Evolutionary conservation across 2,888 invertebrate genomes (phyloP).

Genomic region (Lochmaea capreae): DNA sequence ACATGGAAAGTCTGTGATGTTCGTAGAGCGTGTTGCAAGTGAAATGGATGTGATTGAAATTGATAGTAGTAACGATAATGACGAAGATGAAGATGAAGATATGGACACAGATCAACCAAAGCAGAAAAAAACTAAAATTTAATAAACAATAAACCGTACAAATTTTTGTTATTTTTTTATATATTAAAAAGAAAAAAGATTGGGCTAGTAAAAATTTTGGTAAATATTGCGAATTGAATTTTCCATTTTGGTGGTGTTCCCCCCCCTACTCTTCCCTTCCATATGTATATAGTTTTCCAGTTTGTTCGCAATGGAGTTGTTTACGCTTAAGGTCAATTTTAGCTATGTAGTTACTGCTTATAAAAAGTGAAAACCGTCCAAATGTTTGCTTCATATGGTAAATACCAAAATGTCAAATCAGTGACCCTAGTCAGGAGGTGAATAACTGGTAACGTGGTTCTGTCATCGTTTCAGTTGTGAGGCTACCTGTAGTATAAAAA

Average conservation of each 20-base stretch:
- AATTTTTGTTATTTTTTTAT: background rate
- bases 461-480: no score
- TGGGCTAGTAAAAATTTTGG: background rate
- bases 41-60: conserved; percentile 48
- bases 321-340: no score
- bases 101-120: conserved; percentile 60
- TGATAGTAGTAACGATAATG: conserved; percentile 1
- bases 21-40: conserved; percentile 63
- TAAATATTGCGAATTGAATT: background rate
- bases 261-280: no score
- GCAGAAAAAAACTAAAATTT: conserved; percentile 47
- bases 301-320: no score
- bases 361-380: no score
- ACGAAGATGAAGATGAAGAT: conserved; percentile 9
- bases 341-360: no score
- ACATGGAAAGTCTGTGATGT: conserved; percentile 68
- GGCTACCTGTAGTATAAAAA: no score
- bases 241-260: background rate
- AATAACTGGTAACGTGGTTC: no score
- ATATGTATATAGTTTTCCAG: no score
- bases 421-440: no score
- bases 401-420: no score
- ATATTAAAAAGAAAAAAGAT: background rate
- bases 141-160: background rate
- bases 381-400: no score